Conservation (phyloP, 2,797 vertebrate species). For the Cetoscarus ocellatus region DNA sequence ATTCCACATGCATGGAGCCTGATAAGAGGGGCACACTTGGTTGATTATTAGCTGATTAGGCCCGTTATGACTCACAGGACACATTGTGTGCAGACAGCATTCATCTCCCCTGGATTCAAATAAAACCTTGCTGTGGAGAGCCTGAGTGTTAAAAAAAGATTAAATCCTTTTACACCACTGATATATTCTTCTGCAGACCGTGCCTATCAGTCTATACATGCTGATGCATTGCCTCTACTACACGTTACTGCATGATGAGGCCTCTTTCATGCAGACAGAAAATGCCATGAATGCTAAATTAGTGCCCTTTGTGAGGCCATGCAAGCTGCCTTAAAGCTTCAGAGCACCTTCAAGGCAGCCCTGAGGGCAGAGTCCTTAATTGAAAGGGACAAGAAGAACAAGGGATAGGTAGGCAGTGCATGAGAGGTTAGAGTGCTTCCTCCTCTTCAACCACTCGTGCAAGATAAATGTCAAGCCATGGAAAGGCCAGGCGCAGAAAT, state of each 20-base stretch:
- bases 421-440: constrained; percentile 48
- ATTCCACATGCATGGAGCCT: constrained; percentile 40
- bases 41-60: constrained; percentile 66
- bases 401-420: constrained; percentile 46
- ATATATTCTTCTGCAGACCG: not conserved
- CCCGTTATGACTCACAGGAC: constrained; percentile 50
- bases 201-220: not conserved
- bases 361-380: constrained; percentile 55
- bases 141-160: constrained; percentile 16
- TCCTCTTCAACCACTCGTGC: constrained; percentile 59
- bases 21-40: constrained; percentile 46
- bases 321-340: constrained; percentile 49
- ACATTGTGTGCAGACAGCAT: constrained; percentile 46
- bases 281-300: constrained; percentile 38
- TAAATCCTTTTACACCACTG: not conserved
- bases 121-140: constrained; percentile 36
- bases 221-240: constrained; percentile 15
- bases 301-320: constrained; percentile 49
- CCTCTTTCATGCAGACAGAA: constrained; percentile 7
- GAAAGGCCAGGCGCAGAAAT: constrained; percentile 61
- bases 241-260: constrained; percentile 13
- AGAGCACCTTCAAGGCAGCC: constrained; percentile 29
- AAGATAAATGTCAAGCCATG: constrained; percentile 72
- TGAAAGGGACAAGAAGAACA: constrained; percentile 70
- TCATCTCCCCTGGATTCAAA: constrained; percentile 46